Percentiles rank a stretch among this genome's conserved stretches.
These are phyloP conservation scores for Drosophila kohkoa DNA, from an alignment of 1,140 invertebrate genomes.

Conservation along the genomic window DNA sequence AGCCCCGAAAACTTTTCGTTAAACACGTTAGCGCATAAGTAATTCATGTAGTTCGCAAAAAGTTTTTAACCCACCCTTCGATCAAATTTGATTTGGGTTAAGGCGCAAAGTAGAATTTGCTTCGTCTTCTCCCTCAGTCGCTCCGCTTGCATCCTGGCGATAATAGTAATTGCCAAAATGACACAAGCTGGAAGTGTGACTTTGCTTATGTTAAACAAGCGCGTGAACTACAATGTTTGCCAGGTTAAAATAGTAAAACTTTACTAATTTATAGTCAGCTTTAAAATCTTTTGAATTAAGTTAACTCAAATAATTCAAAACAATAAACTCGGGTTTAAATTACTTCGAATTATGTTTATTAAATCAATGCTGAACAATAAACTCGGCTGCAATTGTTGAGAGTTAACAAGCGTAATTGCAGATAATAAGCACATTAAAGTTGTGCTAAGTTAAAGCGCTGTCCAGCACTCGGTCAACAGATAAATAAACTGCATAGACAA, in stretches of 20 bases:
- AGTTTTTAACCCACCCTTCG: slow-evolving; percentile 21
- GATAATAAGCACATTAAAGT: slow-evolving; percentile 17
- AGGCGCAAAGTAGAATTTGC: not conserved
- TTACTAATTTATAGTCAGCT: too few species aligned
- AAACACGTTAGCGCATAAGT: slow-evolving; percentile 33
- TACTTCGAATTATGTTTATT: not conserved
- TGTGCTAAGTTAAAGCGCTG: not conserved
- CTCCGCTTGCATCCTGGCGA: not conserved
- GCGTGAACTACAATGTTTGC: not conserved
- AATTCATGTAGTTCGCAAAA: slow-evolving; percentile 45
- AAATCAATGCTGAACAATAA: not conserved
- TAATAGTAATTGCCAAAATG: slow-evolving; percentile 14
- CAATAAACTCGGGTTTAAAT: too few species aligned
- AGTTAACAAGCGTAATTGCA: not conserved
- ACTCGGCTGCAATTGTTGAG: not conserved
- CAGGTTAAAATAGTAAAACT: too few species aligned
- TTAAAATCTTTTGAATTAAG: too few species aligned
- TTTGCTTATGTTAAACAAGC: not conserved
- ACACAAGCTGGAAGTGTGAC: not conserved
- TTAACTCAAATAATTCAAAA: too few species aligned
- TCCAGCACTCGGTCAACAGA: slow-evolving; percentile 4
- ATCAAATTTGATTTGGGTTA: slow-evolving; percentile 42
- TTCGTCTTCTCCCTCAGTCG: too few species aligned
- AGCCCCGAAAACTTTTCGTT: slow-evolving; percentile 36
- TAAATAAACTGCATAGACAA: slow-evolving; percentile 22